Evolutionary conservation across 2,888 invertebrate genomes (phyloP).

Genomic region (Andrena hattorfiana): DNA sequence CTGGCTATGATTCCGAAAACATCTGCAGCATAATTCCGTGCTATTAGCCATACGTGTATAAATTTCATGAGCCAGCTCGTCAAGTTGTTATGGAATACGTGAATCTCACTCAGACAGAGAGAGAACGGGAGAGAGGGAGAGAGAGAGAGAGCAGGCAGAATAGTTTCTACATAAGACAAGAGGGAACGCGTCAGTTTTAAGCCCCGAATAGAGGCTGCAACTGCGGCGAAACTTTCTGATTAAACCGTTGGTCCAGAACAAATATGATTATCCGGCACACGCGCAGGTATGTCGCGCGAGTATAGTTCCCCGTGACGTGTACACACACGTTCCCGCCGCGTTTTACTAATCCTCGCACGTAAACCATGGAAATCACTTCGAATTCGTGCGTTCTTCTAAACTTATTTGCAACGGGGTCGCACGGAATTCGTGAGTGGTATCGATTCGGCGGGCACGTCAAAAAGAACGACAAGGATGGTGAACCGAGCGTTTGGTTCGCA

Average conservation of each 20-base stretch:
- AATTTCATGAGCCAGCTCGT: neutral
- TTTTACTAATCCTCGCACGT: slow-evolving; percentile 38
- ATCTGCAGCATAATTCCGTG: too few relatives aligned
- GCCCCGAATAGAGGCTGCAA: slow-evolving; percentile 20
- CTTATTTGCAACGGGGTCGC: slow-evolving; percentile 10
- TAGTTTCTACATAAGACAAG: slow-evolving; percentile 30
- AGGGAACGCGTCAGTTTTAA: slow-evolving; percentile 37
- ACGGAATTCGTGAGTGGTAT: neutral
- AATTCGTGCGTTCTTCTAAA: slow-evolving; percentile 4
- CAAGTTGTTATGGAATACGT: neutral
- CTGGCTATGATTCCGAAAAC: too few relatives aligned
- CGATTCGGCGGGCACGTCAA: neutral
- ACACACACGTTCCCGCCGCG: neutral
- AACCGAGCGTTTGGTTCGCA: slow-evolving; percentile 7
- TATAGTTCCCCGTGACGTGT: neutral
- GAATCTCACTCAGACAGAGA: neutral
- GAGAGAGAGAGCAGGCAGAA: slow-evolving; percentile 16
- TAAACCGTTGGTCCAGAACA: slow-evolving; percentile 49
- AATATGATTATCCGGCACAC: slow-evolving; percentile 38
- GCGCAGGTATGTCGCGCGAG: neutral
- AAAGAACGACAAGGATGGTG: neutral
- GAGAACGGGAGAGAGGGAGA: neutral
- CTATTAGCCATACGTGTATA: neutral
- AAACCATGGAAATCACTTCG: slow-evolving; percentile 16
- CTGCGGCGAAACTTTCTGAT: slow-evolving; percentile 54